phyloP scores from a whole-genome alignment of 2,797 vertebrate genomes.

The Natrix natrix region DNA sequence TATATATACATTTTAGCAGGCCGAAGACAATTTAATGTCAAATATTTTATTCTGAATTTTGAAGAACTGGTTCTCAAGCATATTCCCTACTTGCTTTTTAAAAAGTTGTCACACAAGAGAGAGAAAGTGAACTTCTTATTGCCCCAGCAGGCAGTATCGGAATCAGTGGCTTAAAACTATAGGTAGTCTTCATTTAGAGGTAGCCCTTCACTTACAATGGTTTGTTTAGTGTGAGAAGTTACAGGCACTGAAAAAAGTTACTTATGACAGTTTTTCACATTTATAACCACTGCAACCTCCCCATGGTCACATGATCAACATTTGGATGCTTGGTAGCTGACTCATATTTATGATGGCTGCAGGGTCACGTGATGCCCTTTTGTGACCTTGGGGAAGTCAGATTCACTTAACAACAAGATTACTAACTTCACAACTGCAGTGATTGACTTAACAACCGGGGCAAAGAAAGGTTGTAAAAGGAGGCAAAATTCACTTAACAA shows the following conservation, averaged over 20 bases:
- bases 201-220: neutral
- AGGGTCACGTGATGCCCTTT: neutral
- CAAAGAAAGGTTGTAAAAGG: neutral
- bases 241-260: neutral
- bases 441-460: neutral
- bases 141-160: neutral
- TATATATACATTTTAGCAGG: no score
- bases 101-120: neutral
- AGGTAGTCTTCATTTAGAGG: neutral
- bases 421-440: neutral
- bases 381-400: neutral
- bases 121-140: neutral
- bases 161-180: neutral
- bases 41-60: neutral
- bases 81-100: neutral
- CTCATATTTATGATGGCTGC: neutral
- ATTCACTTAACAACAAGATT: neutral
- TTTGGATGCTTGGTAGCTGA: neutral
- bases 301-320: neutral
- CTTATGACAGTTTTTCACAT: neutral
- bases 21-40: neutral
- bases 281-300: neutral
- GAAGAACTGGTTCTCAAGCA: neutral
- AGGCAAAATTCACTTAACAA: neutral
- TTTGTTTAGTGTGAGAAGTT: neutral